Evolutionary conservation across 2,888 invertebrate genomes (phyloP).

Genomic region (Julus scandinavius): DNA sequence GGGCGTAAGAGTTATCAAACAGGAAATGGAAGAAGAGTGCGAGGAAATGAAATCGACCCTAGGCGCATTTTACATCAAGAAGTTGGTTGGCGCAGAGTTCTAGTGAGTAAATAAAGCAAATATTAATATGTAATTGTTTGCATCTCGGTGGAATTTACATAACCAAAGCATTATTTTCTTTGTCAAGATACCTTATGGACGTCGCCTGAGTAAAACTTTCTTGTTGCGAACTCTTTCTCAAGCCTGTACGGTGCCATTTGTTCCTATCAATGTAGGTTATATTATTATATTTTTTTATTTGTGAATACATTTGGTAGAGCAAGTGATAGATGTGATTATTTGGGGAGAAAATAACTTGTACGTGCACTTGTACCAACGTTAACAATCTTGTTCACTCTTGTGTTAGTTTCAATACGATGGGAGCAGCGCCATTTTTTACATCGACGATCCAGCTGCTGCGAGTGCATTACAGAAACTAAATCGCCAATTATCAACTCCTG

Average conservation of each 20-base stretch:
- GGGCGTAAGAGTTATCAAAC: not conserved
- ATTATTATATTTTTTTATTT: not conserved
- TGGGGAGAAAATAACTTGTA: too few species aligned
- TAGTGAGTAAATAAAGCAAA: not conserved
- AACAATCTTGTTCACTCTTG: not conserved
- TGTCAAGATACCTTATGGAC: slow-evolving; percentile 46
- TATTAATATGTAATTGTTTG: not conserved
- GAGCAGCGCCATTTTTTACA: not conserved
- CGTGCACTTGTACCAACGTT: too few species aligned
- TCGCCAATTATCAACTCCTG: not conserved
- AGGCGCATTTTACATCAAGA: not conserved
- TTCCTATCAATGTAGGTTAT: slow-evolving; percentile 40
- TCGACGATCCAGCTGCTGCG: slow-evolving; percentile 23
- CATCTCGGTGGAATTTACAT: not conserved
- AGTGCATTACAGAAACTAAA: not conserved
- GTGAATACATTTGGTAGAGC: too few species aligned
- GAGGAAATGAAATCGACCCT: not conserved
- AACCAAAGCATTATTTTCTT: not conserved
- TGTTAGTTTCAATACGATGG: slow-evolving; percentile 51
- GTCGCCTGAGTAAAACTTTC: not conserved
- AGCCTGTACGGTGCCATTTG: slow-evolving; percentile 28
- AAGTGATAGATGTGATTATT: too few species aligned
- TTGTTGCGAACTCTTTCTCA: not conserved
- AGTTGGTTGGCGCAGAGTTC: not conserved
- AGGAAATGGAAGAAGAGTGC: not conserved